Conservation (phyloP, 2,888 invertebrate species). For the Hypolimnas misippus region DNA sequence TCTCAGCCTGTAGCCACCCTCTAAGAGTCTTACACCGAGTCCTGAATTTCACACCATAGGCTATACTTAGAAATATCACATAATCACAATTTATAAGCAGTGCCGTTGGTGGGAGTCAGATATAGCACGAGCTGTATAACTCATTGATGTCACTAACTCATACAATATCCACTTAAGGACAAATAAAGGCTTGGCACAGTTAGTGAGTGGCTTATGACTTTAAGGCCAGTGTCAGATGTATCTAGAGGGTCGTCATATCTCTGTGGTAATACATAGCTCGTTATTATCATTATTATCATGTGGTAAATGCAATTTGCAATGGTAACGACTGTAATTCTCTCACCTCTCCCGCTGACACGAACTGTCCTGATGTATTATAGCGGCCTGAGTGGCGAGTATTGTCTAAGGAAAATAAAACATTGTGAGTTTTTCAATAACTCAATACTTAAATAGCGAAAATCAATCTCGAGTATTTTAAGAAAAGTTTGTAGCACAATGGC, state of each 20-base stretch:
- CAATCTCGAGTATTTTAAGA: not conserved
- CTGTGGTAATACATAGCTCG: constrained; percentile 61
- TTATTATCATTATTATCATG: not conserved
- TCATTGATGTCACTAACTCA: constrained; percentile 47
- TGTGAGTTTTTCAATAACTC: too few species aligned
- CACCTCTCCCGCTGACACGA: constrained; percentile 62
- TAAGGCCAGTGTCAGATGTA: constrained; percentile 62
- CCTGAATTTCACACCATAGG: constrained; percentile 25
- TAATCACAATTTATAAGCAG: constrained; percentile 18
- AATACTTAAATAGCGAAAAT: not conserved
- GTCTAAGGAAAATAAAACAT: constrained; percentile 48
- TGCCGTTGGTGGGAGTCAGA: constrained; percentile 24
- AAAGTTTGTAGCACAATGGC: not conserved
- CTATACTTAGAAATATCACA: constrained; percentile 22
- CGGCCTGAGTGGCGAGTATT: constrained; percentile 63
- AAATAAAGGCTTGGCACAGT: constrained; percentile 56
- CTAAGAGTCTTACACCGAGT: constrained; percentile 55
- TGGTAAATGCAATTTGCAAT: not conserved
- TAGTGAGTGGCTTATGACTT: constrained; percentile 69
- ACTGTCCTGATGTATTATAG: constrained; percentile 62
- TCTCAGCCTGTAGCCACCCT: constrained; percentile 70
- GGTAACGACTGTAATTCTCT: constrained; percentile 21
- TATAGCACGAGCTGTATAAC: constrained; percentile 48
- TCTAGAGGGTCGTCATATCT: constrained; percentile 54
- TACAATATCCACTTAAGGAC: constrained; percentile 55